Percentiles rank a stretch among this genome's conserved stretches.
These are phyloP conservation scores for Aphelenchoides besseyi DNA, from an alignment of 1,140 invertebrate species.

Conservation along the genomic window DNA sequence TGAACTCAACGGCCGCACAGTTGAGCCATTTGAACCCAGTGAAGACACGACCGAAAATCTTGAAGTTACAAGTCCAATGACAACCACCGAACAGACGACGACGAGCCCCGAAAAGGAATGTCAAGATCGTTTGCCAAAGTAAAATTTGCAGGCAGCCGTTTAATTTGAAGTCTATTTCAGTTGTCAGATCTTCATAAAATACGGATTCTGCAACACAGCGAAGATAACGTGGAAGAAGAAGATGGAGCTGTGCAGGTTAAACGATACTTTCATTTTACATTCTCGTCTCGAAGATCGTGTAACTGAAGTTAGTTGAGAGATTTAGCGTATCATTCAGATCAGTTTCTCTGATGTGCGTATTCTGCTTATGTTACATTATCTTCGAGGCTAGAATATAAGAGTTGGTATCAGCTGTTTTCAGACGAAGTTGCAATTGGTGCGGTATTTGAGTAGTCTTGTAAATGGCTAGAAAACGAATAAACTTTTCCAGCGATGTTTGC, in stretches of 20 bases:
- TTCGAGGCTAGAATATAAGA: no score
- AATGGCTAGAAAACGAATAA: no score
- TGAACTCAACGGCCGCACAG: background rate
- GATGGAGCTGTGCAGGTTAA: background rate
- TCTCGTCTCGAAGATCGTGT: no score
- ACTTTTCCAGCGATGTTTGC: no score
- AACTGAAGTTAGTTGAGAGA: no score
- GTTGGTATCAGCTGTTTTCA: no score
- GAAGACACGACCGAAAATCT: background rate
- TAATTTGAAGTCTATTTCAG: background rate
- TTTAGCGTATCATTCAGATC: no score
- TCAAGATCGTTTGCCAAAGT: background rate
- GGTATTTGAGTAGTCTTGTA: no score
- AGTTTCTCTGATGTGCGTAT: no score
- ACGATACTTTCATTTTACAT: no score
- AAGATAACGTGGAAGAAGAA: conserved; percentile 19
- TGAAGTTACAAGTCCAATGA: background rate
- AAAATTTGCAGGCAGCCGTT: background rate
- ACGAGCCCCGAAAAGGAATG: background rate
- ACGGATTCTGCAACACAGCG: background rate
- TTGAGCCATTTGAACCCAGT: background rate
- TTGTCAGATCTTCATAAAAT: background rate
- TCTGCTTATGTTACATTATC: no score
- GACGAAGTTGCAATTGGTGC: background rate
- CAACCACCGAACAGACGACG: background rate